Base-by-base conservation (phyloP, 2,113 vertebrate species). In the Neolamprologus modestus region DNA sequence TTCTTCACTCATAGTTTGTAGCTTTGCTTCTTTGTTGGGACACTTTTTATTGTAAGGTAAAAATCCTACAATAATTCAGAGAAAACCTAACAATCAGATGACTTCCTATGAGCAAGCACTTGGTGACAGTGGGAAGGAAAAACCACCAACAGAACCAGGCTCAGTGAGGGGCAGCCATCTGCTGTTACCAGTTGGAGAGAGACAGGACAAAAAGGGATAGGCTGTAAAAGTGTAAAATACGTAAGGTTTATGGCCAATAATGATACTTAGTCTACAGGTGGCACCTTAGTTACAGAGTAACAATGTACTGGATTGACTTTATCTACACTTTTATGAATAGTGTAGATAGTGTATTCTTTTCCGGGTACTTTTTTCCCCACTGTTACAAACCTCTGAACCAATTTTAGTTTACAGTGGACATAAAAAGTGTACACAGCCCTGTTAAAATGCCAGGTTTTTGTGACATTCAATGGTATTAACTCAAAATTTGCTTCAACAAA, bases 401-500 rank as follows among this genome's bases (percentile, higher is more conserved):
- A 8, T n/a, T 21, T 0, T n/a, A 68, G 19, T 61, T 33, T 61
- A 61, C 28, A 33, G 57, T 33, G 57, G 8, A 61, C 11, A 31
- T 61, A 61, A 10, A 61, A 61, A 19, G 28, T 61, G 5, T 33
- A 61, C 57, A 61, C 16, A 28, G 16, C 28, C 28, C 16, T 33
- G 28, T 61, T 61, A 61, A 61, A 61, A 33, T 61, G 5, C 28
- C 28, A 61, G 28, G 16, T 61, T 61, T 63, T 19, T 63, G 31
- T 63, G 31, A 35, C 17, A 19, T 35, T 63, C 31, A 63, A n/a
- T n/a, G 28, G 8, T 33, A 63, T 63, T 33, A 63, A 63, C 14
- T 63, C 59, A 63, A 61, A 59, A 66, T 35, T n/a, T 37, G 17
- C 31, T 37, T n/a, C 31, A 66, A 66, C 31, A 66, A 66, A 66